Base-by-base conservation (phyloP, 1,140 invertebrate species). In the Apis laboriosa region DNA sequence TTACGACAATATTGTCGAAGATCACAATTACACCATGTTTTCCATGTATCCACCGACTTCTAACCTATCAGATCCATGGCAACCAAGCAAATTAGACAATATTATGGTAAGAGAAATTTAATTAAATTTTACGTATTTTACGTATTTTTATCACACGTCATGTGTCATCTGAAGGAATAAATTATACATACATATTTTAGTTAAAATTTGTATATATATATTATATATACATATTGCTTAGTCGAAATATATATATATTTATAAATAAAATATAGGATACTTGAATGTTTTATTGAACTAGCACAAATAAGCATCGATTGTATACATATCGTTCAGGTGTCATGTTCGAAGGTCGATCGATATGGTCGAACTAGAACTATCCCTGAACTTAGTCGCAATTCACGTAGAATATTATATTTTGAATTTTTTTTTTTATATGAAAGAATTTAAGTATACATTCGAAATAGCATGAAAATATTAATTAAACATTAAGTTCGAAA, bases 1-100 rank as follows among this genome's bases (percentile, higher is more conserved):
- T 76, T 91, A 88, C 80, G 90, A 93, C 75, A 88, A 82, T 53
- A 80, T 90, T 63, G 80, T 88, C 71, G 92, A 93, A 49, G 92
- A 93, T 81, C 89, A 91, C 76, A 90, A 87, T 77, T 93, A 93
- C 85, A 89, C 86, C 56, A 90, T 78, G 82, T 90, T 89, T 60
- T 89, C 90, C 17, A 91, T 92, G 90, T 92, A 93, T 64, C 88
- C 92, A 12, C 84, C 89, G 28, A 82, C 60, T n/a, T 72, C 63
- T 34, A 87, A 84, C 28, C 24, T 74, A 3, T 15, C 72, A 3
- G 91, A 92, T 49, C 73, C 73, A 0, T 91, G 90, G 90, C 86
- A 84, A 61, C 43, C 90, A 0, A 88, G 75, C 56, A 92, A 92
- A 51, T 90, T 91, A 7, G 91, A 92, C 21, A 90, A 89, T 49